Evolutionary conservation across 1,140 invertebrate species (phyloP), one percentile per base, ranked within the genome.

Genomic region (Rhagoletis zephyria): DNA sequence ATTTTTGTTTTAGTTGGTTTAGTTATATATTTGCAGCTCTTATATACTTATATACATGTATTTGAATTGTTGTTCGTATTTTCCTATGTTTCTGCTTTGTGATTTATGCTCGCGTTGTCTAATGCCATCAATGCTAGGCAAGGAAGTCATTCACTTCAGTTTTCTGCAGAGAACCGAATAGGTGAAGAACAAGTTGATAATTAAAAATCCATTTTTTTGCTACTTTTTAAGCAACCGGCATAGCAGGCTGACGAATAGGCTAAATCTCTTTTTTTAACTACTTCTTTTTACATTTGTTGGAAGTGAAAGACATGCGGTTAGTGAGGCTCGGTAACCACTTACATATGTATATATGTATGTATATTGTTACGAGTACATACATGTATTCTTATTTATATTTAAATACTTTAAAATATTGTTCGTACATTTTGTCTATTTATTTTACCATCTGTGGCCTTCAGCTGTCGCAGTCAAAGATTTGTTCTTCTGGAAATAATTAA

Each of bases 91-190:
- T 16, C 7, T 19, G 48, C 7, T n/a, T 40, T 14, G 5, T 48
- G 42, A n/a, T 77, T 56, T 77, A 10, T 16, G n/a, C 7, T 77
- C 48, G 45, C 70, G 5, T 77, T 48, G 16, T 77, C 48, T 77
- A 77, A 77, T 77, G 48, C 16, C 70, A 19, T 19, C n/a, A 77
- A n/a, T 7, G 48, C 51, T 77, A n/a, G n/a, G 70, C 48, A 56
- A 77, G 70, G 48, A 77, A 77, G 70, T 19, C 45, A 77, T 77
- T 51, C 45, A 48, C 14, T 77, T 51, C 45, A 48, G 3, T 77
- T 48, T 10, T 30, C n/a, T 67, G 64, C 30, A 67, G 19, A 67
- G 5, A 14, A 51, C 45, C 70, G 65, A 6, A 42, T 7, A 30
- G 65, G 30, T 30, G 40, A 40, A 45, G 65, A 16, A 70, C 42